phyloP scores from a whole-genome alignment of 2,797 vertebrate species.

The Peromyscus eremicus region DNA sequence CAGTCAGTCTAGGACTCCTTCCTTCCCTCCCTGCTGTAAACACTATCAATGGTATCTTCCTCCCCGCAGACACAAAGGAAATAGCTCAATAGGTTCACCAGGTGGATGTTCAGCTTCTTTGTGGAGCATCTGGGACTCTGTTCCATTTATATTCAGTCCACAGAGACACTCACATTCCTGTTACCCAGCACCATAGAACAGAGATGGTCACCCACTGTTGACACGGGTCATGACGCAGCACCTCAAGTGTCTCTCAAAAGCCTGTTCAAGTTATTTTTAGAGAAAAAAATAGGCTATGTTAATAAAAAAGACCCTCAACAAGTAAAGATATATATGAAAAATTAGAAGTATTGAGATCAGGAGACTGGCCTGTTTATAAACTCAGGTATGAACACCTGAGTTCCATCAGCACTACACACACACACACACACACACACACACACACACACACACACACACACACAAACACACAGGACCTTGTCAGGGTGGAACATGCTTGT shows the following conservation, averaged over 20 bases:
- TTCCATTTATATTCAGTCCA: neutral
- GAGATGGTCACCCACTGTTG: rapidly evolving
- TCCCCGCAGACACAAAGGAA: neutral
- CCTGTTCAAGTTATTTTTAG: neutral
- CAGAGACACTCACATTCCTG: neutral
- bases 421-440: neutral
- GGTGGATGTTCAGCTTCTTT: neutral
- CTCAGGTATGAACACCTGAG: neutral
- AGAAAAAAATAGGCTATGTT: neutral
- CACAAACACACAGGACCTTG: neutral
- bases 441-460: neutral
- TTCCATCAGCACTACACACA: neutral
- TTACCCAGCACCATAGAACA: neutral
- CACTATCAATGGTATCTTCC: neutral
- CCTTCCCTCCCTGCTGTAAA: neutral
- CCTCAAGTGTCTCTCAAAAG: neutral
- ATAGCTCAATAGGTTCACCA: neutral
- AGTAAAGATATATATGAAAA: slow-evolving; percentile 33
- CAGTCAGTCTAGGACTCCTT: neutral
- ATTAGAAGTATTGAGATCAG: neutral
- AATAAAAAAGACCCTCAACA: neutral
- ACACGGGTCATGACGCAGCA: neutral
- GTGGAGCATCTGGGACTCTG: neutral
- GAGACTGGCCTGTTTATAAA: neutral
- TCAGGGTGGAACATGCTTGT: neutral